These are phyloP conservation scores for Hybognathus amarus DNA, from an alignment of 2,797 vertebrate species.

Conservation along the genomic window DNA sequence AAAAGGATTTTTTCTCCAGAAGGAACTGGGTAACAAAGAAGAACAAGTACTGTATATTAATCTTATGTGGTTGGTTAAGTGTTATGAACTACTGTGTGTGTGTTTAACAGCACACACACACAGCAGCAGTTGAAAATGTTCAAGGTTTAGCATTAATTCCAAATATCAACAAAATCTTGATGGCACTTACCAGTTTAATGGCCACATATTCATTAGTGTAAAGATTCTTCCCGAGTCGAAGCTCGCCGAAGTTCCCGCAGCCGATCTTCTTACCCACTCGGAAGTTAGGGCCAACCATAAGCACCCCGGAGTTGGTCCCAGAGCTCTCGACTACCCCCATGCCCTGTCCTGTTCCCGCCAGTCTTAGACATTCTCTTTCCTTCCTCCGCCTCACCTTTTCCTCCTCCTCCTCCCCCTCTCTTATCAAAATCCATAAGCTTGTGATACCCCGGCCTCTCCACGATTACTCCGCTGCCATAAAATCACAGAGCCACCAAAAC, in stretches of 20 bases:
- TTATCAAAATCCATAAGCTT: slow-evolving; percentile 99
- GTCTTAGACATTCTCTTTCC: slow-evolving; percentile 97
- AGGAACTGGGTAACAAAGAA: background rate
- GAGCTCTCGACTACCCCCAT: slow-evolving; percentile 82
- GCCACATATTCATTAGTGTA: slow-evolving; percentile 99
- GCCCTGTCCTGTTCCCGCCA: slow-evolving; percentile 86
- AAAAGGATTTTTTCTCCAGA: background rate
- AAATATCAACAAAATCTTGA: background rate
- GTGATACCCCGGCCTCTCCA: slow-evolving; percentile 99
- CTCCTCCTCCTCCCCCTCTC: slow-evolving; percentile 90
- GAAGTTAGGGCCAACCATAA: slow-evolving; percentile 99
- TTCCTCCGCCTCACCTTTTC: slow-evolving; percentile 89
- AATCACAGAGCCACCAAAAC: slow-evolving; percentile 86
- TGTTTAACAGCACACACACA: background rate
- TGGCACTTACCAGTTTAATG: slow-evolving; percentile 94
- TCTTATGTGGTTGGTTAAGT: background rate
- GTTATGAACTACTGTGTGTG: background rate
- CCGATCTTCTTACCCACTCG: slow-evolving; percentile 99
- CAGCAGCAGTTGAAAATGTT: background rate
- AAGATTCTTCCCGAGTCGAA: slow-evolving; percentile 97
- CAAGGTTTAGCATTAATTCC: background rate
- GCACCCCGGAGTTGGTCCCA: slow-evolving; percentile 94
- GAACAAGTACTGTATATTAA: background rate
- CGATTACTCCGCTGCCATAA: slow-evolving; percentile 96
- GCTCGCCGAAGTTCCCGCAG: slow-evolving; percentile 98